Evolutionary conservation across 2,888 invertebrate genomes (phyloP).

Genomic region (Antheraea assamensis): DNA sequence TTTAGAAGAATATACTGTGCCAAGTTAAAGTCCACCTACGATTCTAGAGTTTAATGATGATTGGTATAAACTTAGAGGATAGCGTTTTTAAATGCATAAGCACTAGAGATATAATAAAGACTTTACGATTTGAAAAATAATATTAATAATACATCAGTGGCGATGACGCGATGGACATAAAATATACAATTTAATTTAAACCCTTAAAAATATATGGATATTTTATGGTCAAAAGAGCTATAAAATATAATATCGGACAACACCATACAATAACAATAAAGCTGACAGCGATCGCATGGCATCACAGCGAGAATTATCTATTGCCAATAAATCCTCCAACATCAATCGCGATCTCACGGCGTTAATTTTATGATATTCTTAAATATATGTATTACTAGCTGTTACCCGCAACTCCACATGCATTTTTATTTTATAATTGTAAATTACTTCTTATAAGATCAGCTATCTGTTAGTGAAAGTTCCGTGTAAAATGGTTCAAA

Average conservation of each 20-base stretch:
- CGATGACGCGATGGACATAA: neutral
- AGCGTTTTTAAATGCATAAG: too few species aligned
- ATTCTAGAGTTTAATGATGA: too few species aligned
- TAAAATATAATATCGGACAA: slow-evolving; percentile 28
- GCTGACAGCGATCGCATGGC: slow-evolving; percentile 28
- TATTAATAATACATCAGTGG: neutral
- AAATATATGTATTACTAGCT: too few species aligned
- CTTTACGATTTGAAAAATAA: neutral
- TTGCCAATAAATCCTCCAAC: slow-evolving; percentile 38
- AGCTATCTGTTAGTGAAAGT: too few species aligned
- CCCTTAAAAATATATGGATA: slow-evolving; percentile 1
- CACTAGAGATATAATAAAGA: neutral
- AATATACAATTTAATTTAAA: neutral
- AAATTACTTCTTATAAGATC: too few species aligned
- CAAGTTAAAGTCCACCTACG: too few species aligned
- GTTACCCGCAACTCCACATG: too few species aligned
- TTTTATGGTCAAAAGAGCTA: slow-evolving; percentile 18
- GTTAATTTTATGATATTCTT: neutral
- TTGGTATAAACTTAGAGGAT: too few species aligned
- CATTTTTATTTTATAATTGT: neutral
- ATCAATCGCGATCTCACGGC: slow-evolving; percentile 32
- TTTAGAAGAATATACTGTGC: too few species aligned
- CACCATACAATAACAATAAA: slow-evolving; percentile 31
- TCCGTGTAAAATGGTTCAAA: too few species aligned
- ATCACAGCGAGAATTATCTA: slow-evolving; percentile 31